Evolutionary conservation across 2,888 invertebrate genomes (phyloP).

Genomic region (Dascillus cervinus): DNA sequence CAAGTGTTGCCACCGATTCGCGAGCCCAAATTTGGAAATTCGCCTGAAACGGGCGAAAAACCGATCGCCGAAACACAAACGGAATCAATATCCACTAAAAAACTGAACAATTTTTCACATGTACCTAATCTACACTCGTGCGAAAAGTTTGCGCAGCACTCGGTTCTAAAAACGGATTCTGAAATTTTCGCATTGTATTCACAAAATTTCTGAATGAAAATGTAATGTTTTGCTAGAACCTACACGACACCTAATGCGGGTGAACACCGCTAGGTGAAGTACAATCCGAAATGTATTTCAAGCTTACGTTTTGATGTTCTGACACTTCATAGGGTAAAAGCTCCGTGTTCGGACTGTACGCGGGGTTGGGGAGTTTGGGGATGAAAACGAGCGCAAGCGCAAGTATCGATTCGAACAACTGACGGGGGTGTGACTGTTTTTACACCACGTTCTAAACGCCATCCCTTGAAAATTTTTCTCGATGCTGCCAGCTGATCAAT

Average conservation of each 20-base stretch:
- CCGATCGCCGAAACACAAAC: too few relatives aligned
- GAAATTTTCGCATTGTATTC: constrained; percentile 5
- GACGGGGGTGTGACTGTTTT: constrained; percentile 28
- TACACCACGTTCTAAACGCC: constrained; percentile 16
- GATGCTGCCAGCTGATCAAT: background rate
- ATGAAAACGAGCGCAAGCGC: constrained; percentile 25
- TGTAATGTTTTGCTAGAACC: constrained; percentile 28
- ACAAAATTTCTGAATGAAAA: constrained; percentile 22
- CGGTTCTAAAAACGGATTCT: constrained; percentile 7
- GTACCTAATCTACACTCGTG: too few relatives aligned
- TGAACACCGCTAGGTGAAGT: constrained; percentile 35
- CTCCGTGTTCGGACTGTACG: constrained; percentile 28
- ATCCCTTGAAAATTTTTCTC: constrained; percentile 4
- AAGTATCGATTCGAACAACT: constrained; percentile 32
- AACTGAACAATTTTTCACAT: too few relatives aligned
- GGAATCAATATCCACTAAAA: too few relatives aligned
- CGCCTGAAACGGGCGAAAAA: too few relatives aligned
- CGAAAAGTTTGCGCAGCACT: too few relatives aligned
- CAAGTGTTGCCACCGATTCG: too few relatives aligned
- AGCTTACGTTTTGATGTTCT: constrained; percentile 22
- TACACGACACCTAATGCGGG: constrained; percentile 27
- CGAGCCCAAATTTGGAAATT: too few relatives aligned
- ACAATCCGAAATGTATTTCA: constrained; percentile 30
- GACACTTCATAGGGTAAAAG: constrained; percentile 27
- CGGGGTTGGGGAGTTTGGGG: constrained; percentile 22